Conservation (phyloP, 2,888 invertebrate genomes). For the Tetragnatha montana region DNA sequence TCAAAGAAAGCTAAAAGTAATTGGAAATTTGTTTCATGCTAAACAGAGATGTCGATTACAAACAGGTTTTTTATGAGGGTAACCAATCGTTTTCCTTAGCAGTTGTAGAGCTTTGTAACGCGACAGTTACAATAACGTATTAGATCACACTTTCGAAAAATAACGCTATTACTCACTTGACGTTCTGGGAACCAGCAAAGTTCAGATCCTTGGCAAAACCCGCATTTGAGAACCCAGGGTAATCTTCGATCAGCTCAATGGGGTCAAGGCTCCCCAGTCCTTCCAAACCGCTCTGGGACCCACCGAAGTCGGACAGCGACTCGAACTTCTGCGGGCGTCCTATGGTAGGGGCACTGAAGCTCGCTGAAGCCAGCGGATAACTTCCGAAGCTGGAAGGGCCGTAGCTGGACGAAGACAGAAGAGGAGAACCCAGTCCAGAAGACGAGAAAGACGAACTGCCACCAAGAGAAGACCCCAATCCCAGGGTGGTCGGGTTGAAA, state of each 20-base stretch:
- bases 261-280: slow-evolving; percentile 54
- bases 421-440: slow-evolving; percentile 15
- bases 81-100: too few species aligned
- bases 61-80: too few species aligned
- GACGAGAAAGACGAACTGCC: slow-evolving; percentile 27
- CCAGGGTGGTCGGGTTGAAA: not conserved
- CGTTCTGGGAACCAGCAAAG: slow-evolving; percentile 52
- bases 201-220: slow-evolving; percentile 61
- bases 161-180: slow-evolving; percentile 45
- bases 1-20: too few species aligned
- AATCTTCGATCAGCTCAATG: slow-evolving; percentile 56
- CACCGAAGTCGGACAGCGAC: slow-evolving; percentile 26
- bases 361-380: slow-evolving; percentile 29
- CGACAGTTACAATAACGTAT: too few species aligned
- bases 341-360: slow-evolving; percentile 19
- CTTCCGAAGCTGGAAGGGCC: slow-evolving; percentile 3
- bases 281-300: slow-evolving; percentile 10
- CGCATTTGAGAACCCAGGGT: slow-evolving; percentile 53
- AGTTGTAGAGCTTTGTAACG: too few species aligned
- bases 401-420: slow-evolving; percentile 10
- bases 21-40: too few species aligned
- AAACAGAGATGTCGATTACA: too few species aligned
- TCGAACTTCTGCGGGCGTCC: slow-evolving; percentile 24
- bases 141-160: not conserved
- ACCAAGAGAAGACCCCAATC: slow-evolving; percentile 19